A percentile compares a stretch with the other conserved stretches of the same genome.
These are phyloP conservation scores for Drosophila demipolita DNA, from an alignment of 2,888 invertebrate species.

Conservation along the genomic window DNA sequence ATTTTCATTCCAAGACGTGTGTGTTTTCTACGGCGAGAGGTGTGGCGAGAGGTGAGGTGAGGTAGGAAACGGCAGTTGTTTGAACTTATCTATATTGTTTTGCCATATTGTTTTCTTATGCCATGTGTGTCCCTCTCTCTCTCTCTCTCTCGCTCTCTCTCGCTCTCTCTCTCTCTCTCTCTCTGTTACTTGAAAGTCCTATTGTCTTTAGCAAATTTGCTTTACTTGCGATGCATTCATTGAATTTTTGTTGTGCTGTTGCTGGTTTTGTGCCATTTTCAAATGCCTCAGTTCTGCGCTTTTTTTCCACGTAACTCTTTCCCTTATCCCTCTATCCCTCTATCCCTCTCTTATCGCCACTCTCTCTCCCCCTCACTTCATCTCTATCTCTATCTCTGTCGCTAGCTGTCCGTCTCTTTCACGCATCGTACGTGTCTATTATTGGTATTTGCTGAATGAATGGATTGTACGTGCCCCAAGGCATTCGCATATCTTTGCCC, in stretches of 20 bases:
- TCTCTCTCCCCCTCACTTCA: background rate
- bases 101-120: slow-evolving; percentile 81
- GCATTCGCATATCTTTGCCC: slow-evolving; percentile 73
- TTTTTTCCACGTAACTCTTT: slow-evolving; percentile 7
- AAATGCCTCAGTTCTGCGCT: slow-evolving; percentile 61
- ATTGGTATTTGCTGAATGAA: slow-evolving; percentile 80
- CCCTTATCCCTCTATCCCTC: background rate
- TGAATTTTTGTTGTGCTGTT: slow-evolving; percentile 60
- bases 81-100: slow-evolving; percentile 82
- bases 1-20: slow-evolving; percentile 76
- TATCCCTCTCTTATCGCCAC: background rate
- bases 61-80: slow-evolving; percentile 64
- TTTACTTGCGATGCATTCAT: slow-evolving; percentile 75
- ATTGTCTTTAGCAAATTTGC: slow-evolving; percentile 78
- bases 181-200: slow-evolving; percentile 57
- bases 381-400: slow-evolving; percentile 3
- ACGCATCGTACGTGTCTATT: slow-evolving; percentile 75
- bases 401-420: slow-evolving; percentile 14
- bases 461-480: slow-evolving; percentile 79
- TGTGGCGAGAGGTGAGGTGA: background rate
- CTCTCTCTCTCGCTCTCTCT: background rate
- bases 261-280: slow-evolving; percentile 56
- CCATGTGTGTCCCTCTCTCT: slow-evolving; percentile 64
- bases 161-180: background rate
- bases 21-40: background rate